phyloP scores from a whole-genome alignment of 37 sponge, comb jelly and placozoan species.

The Haliclona indistincta region DNA sequence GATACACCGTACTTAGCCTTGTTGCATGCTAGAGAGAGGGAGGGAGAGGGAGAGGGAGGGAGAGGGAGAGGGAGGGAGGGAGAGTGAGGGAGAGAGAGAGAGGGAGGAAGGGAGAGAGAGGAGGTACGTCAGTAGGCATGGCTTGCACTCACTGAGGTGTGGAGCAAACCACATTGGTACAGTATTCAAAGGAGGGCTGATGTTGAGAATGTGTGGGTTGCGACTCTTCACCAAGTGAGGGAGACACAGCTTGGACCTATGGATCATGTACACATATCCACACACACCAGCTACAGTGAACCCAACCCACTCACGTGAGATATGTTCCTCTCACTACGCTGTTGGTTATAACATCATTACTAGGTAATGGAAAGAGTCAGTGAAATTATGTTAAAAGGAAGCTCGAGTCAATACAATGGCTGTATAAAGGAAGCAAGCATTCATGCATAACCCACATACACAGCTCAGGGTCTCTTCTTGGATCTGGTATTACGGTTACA shows the following conservation, averaged over 20 bases:
- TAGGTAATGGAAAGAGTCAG: too few relatives aligned
- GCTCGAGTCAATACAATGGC: too few relatives aligned
- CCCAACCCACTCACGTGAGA: too few relatives aligned
- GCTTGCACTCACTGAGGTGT: constrained; percentile 25
- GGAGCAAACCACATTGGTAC: constrained; percentile 58
- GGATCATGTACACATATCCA: too few relatives aligned
- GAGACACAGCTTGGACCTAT: constrained; percentile 83
- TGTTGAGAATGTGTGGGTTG: constrained; percentile 76
- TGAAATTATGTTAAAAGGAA: too few relatives aligned
- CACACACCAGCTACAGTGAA: too few relatives aligned
- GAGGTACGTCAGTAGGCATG: not conserved
- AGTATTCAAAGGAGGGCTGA: constrained; percentile 77
- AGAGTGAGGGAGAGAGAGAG: not conserved
- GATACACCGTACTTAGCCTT: constrained; percentile 90
- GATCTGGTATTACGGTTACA: too few relatives aligned
- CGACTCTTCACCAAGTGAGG: constrained; percentile 60
- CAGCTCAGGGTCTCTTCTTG: too few relatives aligned
- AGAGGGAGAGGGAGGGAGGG: not conserved
- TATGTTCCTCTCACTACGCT: too few relatives aligned
- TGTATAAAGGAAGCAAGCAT: too few relatives aligned
- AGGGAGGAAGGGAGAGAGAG: not conserved
- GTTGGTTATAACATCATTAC: too few relatives aligned
- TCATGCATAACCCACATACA: too few relatives aligned
- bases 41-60: not conserved
- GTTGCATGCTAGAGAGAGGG: constrained; percentile 50